Evolutionary conservation across 2,888 invertebrate species (phyloP).

Genomic region (Cantharis rustica): DNA sequence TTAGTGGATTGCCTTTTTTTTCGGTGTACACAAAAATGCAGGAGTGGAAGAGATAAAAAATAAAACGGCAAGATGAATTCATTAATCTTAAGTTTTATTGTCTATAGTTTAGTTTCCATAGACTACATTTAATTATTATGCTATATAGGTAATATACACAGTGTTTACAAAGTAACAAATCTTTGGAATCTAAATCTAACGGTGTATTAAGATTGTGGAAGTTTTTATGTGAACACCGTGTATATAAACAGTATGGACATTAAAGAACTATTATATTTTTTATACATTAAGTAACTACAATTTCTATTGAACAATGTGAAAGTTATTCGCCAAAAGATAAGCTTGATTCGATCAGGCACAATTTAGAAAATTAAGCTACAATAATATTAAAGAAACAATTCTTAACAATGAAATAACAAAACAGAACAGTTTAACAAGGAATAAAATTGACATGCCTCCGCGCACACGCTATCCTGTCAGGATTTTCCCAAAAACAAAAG

Average conservation of each 20-base stretch:
- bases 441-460: neutral
- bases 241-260: conserved; percentile 26
- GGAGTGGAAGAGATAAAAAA: neutral
- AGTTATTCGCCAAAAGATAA: neutral
- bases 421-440: neutral
- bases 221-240: conserved; percentile 1
- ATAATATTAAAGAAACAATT: conserved; percentile 5
- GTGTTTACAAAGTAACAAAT: neutral
- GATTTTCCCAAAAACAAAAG: neutral
- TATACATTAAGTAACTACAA: conserved; percentile 24
- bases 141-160: neutral
- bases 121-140: conserved; percentile 20
- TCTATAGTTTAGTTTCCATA: conserved; percentile 26
- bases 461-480: neutral
- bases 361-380: conserved; percentile 10
- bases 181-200: neutral
- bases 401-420: neutral
- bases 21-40: neutral
- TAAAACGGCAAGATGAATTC: neutral
- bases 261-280: conserved; percentile 21
- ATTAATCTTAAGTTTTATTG: conserved; percentile 20
- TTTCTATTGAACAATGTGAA: conserved; percentile 8
- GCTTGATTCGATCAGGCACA: conserved; percentile 14
- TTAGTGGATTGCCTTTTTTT: neutral
- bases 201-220: neutral